These are phyloP conservation scores for Diadumene lineata DNA, from an alignment of 92 coral and sea anemone species.

Conservation along the genomic window DNA sequence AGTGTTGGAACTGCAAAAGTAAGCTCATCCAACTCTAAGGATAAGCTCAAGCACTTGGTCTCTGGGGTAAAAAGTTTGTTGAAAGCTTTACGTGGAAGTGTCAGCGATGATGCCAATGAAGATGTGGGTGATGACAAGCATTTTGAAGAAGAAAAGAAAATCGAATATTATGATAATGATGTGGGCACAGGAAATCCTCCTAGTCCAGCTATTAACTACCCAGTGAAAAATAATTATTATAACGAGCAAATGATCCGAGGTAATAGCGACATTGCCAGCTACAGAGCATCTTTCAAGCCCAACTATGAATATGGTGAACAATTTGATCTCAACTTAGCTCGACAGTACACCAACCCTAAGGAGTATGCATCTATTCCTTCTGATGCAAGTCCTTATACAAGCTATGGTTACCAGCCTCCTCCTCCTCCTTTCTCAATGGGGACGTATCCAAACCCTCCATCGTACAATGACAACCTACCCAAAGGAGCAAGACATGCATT, in stretches of 20 bases:
- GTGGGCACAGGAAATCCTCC: background rate
- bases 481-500: constrained; percentile 25
- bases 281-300: background rate
- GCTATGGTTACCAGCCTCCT: constrained; percentile 25
- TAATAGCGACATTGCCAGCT: background rate
- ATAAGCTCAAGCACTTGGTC: constrained; percentile 19
- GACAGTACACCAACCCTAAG: constrained; percentile 20
- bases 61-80: constrained; percentile 30
- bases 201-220: too few relatives aligned
- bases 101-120: background rate
- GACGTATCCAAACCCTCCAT: background rate
- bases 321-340: constrained; percentile 22
- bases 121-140: background rate
- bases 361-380: constrained; percentile 18
- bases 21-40: background rate
- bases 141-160: background rate
- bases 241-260: background rate
- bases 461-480: background rate
- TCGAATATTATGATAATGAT: background rate
- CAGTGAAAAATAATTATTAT: background rate
- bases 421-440: background rate
- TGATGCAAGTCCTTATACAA: constrained; percentile 16
- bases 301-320: constrained; percentile 24
- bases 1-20: background rate
- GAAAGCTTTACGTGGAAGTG: constrained; percentile 26